Evolutionary conservation across 2,797 vertebrate genomes (phyloP), one percentile per base, ranked within the genome.

Genomic region (Leucoraja ocellata): DNA sequence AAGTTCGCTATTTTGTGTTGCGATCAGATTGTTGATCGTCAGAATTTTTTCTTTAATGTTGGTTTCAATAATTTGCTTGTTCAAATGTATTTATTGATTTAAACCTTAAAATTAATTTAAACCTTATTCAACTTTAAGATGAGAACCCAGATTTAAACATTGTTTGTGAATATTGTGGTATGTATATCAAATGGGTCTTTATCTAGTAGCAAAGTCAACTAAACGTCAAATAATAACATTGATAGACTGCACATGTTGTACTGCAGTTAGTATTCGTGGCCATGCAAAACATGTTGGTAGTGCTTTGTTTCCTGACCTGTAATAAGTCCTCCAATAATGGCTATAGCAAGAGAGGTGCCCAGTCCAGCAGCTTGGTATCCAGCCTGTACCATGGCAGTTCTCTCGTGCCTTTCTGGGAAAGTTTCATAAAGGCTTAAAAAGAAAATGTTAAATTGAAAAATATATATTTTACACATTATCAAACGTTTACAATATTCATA

Each of bases 271-370:
- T 73, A 71, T 91, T 91, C 54, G 14, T 76, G 39, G n/a, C 61
- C 32, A 28, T 16, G 1, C 28, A 63, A 11, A 6, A n/a, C 25
- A 65, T 91, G 71, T 65, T 68, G 63, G 65, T 58, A 28, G 1
- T 28, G 9, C 46, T 76, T 74, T 54, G 11, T 74, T 25, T 54
- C 54, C 36, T 92, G 68, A 97, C 99, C 98, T 97, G 99, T 98
- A 65, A 98, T 1, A 11, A 96, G 94, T 84, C 99, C 99, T 71
- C 99, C 98, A 0, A 94, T 94, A 94, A 99, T 11, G 73, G 98
- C 98, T 11, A 97, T 97, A 39, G 95, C 98, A 0, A 99, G 94
- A n/a, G 98, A 97, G 4, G 97, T 97, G 93, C 97, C 98, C 95
- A 99, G 95, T 7, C 97, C 98, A 36, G 97, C 97, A 90, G 97